phyloP scores from a whole-genome alignment of 2,113 vertebrate genomes.

The Onychorhynchus coronatus region DNA sequence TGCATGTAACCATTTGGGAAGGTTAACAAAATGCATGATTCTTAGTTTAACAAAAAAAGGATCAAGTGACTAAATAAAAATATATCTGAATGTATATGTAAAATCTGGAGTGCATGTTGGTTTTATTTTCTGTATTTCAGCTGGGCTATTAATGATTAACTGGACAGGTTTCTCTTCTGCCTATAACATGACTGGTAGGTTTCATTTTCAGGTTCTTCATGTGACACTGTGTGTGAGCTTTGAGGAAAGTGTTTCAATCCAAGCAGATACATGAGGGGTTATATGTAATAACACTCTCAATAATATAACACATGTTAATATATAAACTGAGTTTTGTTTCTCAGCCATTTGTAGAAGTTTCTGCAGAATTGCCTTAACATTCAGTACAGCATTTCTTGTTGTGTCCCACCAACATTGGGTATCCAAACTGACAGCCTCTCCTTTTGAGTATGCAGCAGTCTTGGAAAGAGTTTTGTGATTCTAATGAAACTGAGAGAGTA shows the following conservation, averaged over 20 bases:
- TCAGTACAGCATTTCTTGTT: neutral
- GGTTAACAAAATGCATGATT: neutral
- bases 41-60: neutral
- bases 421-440: neutral
- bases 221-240: neutral
- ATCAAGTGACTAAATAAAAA: neutral
- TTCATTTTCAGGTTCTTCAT: conserved; percentile 27
- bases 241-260: neutral
- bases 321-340: neutral
- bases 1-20: neutral
- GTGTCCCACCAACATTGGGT: neutral
- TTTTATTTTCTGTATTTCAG: neutral
- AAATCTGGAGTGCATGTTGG: neutral
- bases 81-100: neutral
- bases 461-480: neutral
- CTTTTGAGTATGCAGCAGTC: neutral
- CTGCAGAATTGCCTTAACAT: neutral
- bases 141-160: neutral
- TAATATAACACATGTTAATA: neutral
- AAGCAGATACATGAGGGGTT: neutral
- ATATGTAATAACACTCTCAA: fast-evolving
- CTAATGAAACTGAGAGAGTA: neutral
- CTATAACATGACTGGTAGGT: neutral
- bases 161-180: neutral
- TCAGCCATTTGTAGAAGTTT: neutral